Evolutionary conservation across 2,113 vertebrate species (phyloP), one percentile per base, ranked within the genome.

Genomic region (Nasalis larvatus): DNA sequence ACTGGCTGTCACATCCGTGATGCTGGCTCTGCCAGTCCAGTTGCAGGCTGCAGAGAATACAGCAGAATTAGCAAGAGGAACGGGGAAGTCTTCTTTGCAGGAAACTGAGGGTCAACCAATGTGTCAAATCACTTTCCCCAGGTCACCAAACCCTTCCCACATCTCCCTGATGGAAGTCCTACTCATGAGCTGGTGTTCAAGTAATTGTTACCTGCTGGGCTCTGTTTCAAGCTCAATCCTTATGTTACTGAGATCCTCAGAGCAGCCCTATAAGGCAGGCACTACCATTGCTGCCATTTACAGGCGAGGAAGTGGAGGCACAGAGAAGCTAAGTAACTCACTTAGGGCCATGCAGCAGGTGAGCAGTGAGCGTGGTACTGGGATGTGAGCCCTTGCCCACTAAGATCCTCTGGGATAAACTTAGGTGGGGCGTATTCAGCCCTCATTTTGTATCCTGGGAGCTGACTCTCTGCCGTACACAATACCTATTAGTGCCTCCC

Each of bases 401-500:
- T 45, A 21, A 5, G 16, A 8, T 2, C 18, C 60, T 85, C 37
- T 74, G 21, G 17, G 37, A 54, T 54, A 35, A 74, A 37, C n/a
- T 16, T 42, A 3, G 47, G 9, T 60, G 18, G 45, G 73, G 49
- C 0, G 0, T 17, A 16, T 32, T 30, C 25, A 77, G 40, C 49
- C 42, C 42, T 30, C 2, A 6, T 45, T 66, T 63, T n/a, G 17
- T 37, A 16, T 27, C 37, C 17, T 37, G 35, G 84, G 73, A 20
- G 5, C 40, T 42, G 45, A 23, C 37, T 81, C 52, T 30, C 54
- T 90, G 58, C 60, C 11, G 8, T 63, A 30, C n/a, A 17, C 13
- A 7, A 8, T 20, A 30, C 45, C n/a, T 20, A 0, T 20, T 20
- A 9, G 25, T 47, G 27, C 35, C 69, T 23, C 25, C 21, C 0